phyloP scores from a whole-genome alignment of 2,113 vertebrate genomes.

The Gadus macrocephalus region DNA sequence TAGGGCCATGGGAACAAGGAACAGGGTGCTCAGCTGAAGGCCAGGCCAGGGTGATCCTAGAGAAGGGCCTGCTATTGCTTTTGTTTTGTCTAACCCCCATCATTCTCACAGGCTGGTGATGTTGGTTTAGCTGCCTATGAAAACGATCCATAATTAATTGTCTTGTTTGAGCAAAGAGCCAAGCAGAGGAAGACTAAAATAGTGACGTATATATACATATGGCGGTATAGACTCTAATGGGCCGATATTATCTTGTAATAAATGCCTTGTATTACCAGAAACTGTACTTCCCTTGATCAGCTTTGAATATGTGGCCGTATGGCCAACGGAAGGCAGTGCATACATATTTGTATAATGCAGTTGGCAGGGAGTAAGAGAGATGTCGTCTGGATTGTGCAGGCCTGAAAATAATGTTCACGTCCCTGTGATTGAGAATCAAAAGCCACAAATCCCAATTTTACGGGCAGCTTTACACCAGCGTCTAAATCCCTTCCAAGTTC shows the following conservation, averaged over 20 bases:
- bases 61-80: constrained; percentile 43
- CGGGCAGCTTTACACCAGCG: not conserved
- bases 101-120: constrained; percentile 48
- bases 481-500: not conserved
- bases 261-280: not conserved
- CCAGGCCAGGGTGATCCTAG: constrained; percentile 42
- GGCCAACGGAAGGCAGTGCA: not conserved
- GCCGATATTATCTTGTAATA: not conserved
- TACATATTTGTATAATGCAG: not conserved
- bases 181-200: not conserved
- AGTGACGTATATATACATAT: constrained; percentile 15
- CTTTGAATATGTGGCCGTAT: not conserved
- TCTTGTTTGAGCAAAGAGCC: constrained; percentile 24
- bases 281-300: not conserved
- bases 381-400: not conserved
- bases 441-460: not conserved
- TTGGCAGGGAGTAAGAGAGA: no score
- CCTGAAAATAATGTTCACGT: not conserved
- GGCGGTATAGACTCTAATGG: not conserved
- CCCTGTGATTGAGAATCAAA: not conserved
- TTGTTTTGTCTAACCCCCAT: constrained; percentile 48
- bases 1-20: not conserved
- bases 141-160: constrained; percentile 58
- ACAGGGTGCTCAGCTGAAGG: not conserved
- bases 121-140: constrained; percentile 55